Evolutionary conservation across 2,888 invertebrate species (phyloP).

Genomic region (Arctia plantaginis): DNA sequence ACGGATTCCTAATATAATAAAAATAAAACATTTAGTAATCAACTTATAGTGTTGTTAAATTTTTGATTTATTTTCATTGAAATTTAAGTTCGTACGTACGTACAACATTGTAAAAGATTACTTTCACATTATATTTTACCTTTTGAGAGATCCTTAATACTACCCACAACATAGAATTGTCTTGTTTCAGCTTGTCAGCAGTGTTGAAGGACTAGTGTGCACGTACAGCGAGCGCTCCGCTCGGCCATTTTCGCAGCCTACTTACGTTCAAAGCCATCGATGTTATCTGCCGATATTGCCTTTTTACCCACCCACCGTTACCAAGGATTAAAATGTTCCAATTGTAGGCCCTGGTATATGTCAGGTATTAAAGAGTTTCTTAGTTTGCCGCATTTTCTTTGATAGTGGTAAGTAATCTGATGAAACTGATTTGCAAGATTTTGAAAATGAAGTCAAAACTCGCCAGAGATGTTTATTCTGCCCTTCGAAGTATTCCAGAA

Average conservation of each 20-base stretch:
- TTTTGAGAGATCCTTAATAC: not conserved
- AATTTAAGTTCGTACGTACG: too few relatives aligned
- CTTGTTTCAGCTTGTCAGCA: not conserved
- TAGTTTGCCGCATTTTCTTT: not conserved
- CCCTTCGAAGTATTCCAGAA: not conserved
- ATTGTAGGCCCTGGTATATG: constrained; percentile 24
- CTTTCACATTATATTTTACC: not conserved
- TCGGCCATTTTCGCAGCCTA: constrained; percentile 61
- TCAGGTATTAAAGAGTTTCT: not conserved
- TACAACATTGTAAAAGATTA: too few relatives aligned
- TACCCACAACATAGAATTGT: not conserved
- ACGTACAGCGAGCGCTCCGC: constrained; percentile 46
- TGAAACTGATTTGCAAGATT: not conserved
- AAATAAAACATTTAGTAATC: not conserved
- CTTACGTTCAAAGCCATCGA: constrained; percentile 61
- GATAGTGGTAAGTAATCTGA: not conserved
- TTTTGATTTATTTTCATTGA: too few relatives aligned
- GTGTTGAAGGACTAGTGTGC: constrained; percentile 39
- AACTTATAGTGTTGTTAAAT: not conserved
- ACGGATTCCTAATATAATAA: too few relatives aligned
- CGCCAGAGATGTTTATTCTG: not conserved
- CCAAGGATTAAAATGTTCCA: constrained; percentile 43
- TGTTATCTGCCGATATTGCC: constrained; percentile 67
- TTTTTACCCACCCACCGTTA: constrained; percentile 60
- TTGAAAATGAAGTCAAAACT: not conserved